Percentiles rank a stretch among this genome's conserved stretches.
phyloP scores from a whole-genome alignment of 2,888 invertebrate genomes.

The Spilosoma lubricipeda region DNA sequence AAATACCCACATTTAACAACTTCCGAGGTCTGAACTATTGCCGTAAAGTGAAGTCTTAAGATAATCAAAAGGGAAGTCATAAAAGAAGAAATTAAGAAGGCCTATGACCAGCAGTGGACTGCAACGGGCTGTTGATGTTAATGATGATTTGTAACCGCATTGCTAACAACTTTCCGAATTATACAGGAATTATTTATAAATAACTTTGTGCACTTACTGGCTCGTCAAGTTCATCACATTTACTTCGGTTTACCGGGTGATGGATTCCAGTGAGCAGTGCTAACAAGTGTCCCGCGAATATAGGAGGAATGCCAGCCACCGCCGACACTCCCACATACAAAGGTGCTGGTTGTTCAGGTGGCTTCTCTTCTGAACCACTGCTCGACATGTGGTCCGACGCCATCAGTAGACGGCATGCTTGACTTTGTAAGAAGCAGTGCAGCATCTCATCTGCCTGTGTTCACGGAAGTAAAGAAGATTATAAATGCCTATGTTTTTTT shows the following conservation, averaged over 20 bases:
- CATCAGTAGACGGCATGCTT: conserved; percentile 89
- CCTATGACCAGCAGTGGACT: no score
- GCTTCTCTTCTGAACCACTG: conserved; percentile 53
- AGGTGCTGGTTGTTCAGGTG: conserved; percentile 50
- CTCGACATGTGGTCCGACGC: conserved; percentile 80
- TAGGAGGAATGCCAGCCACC: conserved; percentile 80
- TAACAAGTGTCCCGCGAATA: conserved; percentile 87
- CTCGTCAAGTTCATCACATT: conserved; percentile 53
- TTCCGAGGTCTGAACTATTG: background rate
- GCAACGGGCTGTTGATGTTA: no score
- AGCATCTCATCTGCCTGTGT: conserved; percentile 90
- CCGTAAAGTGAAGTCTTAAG: background rate
- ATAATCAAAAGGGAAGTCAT: no score
- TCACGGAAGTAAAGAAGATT: background rate
- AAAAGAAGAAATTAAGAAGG: no score
- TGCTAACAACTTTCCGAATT: background rate
- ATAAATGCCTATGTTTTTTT: no score
- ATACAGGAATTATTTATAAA: background rate
- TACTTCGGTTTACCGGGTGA: conserved; percentile 55
- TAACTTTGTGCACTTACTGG: conserved; percentile 54
- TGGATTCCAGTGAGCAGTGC: conserved; percentile 87
- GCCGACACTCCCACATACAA: conserved; percentile 80
- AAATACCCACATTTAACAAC: background rate
- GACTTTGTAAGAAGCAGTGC: conserved; percentile 91
- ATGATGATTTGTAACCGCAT: background rate